These are phyloP conservation scores for Melanotaenia nigrans DNA, from an alignment of 2,797 vertebrate species.

Conservation along the genomic window DNA sequence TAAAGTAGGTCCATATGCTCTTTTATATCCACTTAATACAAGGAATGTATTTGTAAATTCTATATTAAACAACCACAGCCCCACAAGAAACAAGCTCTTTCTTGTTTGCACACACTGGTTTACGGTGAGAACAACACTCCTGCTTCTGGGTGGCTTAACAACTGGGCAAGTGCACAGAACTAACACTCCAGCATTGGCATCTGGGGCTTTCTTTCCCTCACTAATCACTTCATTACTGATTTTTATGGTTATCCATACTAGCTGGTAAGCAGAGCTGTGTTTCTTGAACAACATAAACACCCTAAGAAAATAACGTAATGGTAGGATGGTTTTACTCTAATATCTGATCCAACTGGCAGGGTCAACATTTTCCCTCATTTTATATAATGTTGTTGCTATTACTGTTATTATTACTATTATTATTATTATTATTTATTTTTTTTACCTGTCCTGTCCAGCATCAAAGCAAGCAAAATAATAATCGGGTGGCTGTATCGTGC, in stretches of 20 bases:
- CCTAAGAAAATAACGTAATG: slow-evolving; percentile 30
- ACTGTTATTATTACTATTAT: too few species aligned
- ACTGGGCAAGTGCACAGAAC: slow-evolving; percentile 27
- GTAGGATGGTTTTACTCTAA: slow-evolving; percentile 21
- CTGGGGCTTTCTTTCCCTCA: slow-evolving; percentile 17
- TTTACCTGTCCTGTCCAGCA: too few species aligned
- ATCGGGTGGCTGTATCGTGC: too few species aligned
- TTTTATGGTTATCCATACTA: slow-evolving; percentile 44
- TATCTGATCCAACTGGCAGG: slow-evolving; percentile 22
- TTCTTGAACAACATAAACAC: slow-evolving; percentile 56
- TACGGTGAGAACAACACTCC: slow-evolving; percentile 14
- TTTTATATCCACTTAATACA: slow-evolving; percentile 35
- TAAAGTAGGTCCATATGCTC: slow-evolving; percentile 21
- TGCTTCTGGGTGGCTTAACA: slow-evolving; percentile 59
- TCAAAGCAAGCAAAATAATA: too few species aligned
- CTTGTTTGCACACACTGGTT: not conserved
- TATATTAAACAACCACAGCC: slow-evolving; percentile 4
- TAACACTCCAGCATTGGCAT: slow-evolving; percentile 35
- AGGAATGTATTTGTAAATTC: slow-evolving; percentile 31
- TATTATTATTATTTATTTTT: too few species aligned
- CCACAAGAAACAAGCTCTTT: slow-evolving; percentile 32
- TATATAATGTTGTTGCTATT: too few species aligned
- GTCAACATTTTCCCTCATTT: slow-evolving; percentile 15
- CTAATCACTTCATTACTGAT: slow-evolving; percentile 64
- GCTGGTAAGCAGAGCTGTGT: slow-evolving; percentile 12